A percentile compares a stretch with the other conserved stretches of the same genome.
Conservation (phyloP, 2,888 invertebrate species). For the Mimas tiliae region DNA sequence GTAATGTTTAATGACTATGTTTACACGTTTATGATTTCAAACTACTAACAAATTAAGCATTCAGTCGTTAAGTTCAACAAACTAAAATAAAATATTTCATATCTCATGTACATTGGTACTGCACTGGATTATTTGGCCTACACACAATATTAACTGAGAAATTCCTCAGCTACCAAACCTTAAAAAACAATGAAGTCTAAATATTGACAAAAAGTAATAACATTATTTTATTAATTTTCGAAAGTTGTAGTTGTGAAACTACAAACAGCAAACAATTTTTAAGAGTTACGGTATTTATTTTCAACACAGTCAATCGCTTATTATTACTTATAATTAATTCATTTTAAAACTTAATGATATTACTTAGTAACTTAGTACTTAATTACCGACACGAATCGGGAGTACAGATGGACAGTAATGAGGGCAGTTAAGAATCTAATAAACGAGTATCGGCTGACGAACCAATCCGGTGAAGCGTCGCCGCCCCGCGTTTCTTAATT, state of each 20-base stretch:
- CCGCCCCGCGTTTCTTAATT: too few species aligned
- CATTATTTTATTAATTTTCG: neutral
- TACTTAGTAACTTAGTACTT: too few species aligned
- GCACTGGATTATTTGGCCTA: too few species aligned
- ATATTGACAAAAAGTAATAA: too few species aligned
- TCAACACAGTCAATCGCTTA: neutral
- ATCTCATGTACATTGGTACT: neutral
- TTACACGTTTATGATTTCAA: slow-evolving; percentile 14
- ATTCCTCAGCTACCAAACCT: too few species aligned
- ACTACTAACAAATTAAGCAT: slow-evolving; percentile 25
- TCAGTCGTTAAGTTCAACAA: slow-evolving; percentile 27
- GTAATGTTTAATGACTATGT: slow-evolving; percentile 3
- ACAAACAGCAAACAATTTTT: neutral
- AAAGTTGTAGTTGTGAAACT: neutral
- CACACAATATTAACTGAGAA: too few species aligned
- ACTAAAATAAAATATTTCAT: slow-evolving; percentile 21
- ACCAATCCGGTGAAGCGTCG: too few species aligned
- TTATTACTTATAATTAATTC: neutral
- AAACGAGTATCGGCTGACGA: too few species aligned
- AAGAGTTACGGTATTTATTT: neutral
- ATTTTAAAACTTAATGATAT: too few species aligned
- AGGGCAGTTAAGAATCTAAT: too few species aligned
- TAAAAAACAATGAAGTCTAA: neutral
- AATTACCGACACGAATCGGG: too few species aligned
- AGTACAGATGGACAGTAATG: too few species aligned